A percentile compares a stretch with the other conserved stretches of the same genome.
Evolutionary conservation across 1,140 invertebrate species (phyloP).

Genomic region (Drosophila kepulauana): DNA sequence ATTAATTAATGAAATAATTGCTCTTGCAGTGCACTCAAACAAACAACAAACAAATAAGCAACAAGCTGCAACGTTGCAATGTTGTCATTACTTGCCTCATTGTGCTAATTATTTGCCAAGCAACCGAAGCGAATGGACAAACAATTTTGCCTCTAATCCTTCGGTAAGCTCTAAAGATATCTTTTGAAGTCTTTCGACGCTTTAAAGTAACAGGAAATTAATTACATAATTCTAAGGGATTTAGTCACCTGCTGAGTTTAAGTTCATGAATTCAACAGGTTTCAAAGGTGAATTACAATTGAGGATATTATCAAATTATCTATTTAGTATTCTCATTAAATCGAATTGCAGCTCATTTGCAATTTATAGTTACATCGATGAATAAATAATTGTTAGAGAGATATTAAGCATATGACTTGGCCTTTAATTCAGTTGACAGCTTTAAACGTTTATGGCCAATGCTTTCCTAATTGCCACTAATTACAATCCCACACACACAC

Average conservation of each 20-base stretch:
- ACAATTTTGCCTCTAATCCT: conserved; percentile 2
- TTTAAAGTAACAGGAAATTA: conserved; percentile 8
- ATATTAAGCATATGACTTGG: conserved; percentile 7
- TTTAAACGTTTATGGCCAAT: conserved; percentile 10
- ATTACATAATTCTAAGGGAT: not conserved
- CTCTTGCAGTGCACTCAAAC: conserved; percentile 15
- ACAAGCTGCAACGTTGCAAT: not conserved
- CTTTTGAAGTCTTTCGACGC: not conserved
- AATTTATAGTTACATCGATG: conserved; percentile 1
- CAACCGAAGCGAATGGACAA: not conserved
- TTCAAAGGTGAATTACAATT: not conserved
- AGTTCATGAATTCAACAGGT: not conserved
- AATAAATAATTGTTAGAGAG: conserved; percentile 8
- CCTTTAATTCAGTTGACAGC: conserved; percentile 14
- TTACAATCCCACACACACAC: conserved; percentile 12
- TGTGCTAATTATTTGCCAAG: conserved; percentile 8
- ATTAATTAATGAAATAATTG: conserved; percentile 82
- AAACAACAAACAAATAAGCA: not conserved
- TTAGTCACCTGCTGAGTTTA: not conserved
- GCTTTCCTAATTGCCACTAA: conserved; percentile 33
- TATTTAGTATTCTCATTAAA: not conserved
- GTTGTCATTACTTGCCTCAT: conserved; percentile 17
- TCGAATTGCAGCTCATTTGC: not conserved
- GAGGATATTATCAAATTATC: conserved; percentile 2
- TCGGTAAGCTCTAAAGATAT: not conserved